phyloP scores from a whole-genome alignment of 2,113 vertebrate species.

The Ctenomys sociabilis region DNA sequence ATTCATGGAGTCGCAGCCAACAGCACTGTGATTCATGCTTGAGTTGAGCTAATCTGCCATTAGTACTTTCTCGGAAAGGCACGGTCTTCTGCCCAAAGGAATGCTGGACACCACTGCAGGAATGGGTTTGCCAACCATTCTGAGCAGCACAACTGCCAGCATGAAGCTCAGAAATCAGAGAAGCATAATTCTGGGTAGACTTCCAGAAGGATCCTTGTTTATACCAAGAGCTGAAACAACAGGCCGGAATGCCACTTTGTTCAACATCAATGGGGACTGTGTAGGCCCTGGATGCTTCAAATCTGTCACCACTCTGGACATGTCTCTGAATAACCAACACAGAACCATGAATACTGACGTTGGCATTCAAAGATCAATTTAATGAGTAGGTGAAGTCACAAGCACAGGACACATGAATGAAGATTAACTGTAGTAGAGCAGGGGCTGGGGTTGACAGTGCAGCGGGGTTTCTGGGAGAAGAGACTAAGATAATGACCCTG shows the following conservation, averaged over 20 bases:
- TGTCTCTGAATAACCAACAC: not conserved
- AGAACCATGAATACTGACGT: not conserved
- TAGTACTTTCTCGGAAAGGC: not conserved
- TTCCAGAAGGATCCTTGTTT: not conserved
- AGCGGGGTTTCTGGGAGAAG: not conserved
- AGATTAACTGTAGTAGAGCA: not conserved
- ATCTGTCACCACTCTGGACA: rapidly evolving
- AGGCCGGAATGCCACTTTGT: not conserved
- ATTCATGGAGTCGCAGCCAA: not conserved
- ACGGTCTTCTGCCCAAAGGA: rapidly evolving
- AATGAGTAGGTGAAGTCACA: not conserved
- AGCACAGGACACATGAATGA: not conserved
- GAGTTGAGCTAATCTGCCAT: not conserved
- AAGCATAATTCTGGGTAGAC: not conserved
- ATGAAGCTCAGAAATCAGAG: not conserved
- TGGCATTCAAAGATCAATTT: not conserved
- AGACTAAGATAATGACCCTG: not conserved
- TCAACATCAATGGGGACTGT: not conserved
- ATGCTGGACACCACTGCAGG: not conserved
- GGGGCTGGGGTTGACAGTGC: not conserved
- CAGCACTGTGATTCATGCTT: no score
- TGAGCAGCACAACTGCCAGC: not conserved
- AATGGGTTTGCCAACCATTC: not conserved
- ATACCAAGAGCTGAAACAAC: not conserved
- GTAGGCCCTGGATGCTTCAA: no score